Evolutionary conservation across 2,888 invertebrate species (phyloP).

Genomic region (Epinotia bilunana): DNA sequence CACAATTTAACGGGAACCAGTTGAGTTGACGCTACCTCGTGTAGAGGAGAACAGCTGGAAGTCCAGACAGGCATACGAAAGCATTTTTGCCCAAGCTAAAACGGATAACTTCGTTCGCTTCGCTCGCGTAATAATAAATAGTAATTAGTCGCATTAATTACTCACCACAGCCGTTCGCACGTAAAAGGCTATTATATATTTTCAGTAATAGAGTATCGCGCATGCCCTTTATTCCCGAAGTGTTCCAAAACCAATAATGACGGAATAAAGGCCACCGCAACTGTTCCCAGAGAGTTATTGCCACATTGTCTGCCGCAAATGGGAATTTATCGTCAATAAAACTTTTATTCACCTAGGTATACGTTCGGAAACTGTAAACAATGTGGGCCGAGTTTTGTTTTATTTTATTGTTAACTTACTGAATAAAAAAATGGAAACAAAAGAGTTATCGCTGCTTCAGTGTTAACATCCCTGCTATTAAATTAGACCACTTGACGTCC

Average conservation of each 20-base stretch:
- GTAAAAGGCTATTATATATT: slow-evolving; percentile 42
- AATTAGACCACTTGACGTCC: too few relatives aligned
- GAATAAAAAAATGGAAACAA: background rate
- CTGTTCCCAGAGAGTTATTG: slow-evolving; percentile 63
- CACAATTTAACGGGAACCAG: too few relatives aligned
- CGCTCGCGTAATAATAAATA: too few relatives aligned
- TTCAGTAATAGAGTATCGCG: slow-evolving; percentile 46
- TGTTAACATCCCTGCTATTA: background rate
- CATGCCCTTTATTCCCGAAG: slow-evolving; percentile 52
- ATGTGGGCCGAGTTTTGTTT: slow-evolving; percentile 19
- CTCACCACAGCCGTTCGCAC: slow-evolving; percentile 12
- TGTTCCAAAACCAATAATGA: slow-evolving; percentile 64
- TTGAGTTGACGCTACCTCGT: too few relatives aligned
- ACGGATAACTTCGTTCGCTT: too few relatives aligned
- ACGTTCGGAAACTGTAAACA: slow-evolving; percentile 29
- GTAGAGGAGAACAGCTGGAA: too few relatives aligned
- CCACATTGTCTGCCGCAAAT: slow-evolving; percentile 60
- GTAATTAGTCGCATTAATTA: background rate
- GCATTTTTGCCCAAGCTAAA: too few relatives aligned
- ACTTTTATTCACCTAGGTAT: slow-evolving; percentile 54
- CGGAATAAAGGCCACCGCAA: slow-evolving; percentile 63
- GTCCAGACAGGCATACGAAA: too few relatives aligned
- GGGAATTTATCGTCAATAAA: slow-evolving; percentile 68
- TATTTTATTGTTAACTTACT: background rate
- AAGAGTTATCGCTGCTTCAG: background rate